These are phyloP conservation scores for Eleginops maclovinus DNA, from an alignment of 2,113 vertebrate species.

Conservation along the genomic window DNA sequence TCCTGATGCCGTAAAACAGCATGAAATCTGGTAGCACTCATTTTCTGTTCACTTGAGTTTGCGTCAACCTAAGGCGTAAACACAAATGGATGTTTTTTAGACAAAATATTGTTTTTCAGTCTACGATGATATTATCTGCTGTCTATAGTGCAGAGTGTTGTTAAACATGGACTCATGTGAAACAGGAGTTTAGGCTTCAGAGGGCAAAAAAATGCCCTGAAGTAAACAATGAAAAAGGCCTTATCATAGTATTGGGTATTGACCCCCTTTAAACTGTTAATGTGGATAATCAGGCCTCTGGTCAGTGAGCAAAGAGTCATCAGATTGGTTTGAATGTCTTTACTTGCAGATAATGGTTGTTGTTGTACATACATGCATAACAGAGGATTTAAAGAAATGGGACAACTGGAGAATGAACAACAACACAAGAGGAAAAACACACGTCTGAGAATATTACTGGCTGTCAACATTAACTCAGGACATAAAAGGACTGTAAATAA, in stretches of 20 bases:
- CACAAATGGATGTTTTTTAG: background rate
- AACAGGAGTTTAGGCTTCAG: conserved; percentile 10
- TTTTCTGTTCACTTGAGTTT: conserved; percentile 8
- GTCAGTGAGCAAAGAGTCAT: too few relatives aligned
- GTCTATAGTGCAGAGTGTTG: background rate
- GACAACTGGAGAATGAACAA: too few relatives aligned
- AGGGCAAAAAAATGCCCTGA: conserved; percentile 10
- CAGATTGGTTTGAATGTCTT: too few relatives aligned
- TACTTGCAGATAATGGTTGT: too few relatives aligned
- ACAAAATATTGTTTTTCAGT: background rate
- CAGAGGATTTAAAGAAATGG: too few relatives aligned
- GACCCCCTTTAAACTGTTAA: too few relatives aligned
- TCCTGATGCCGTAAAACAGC: conserved; percentile 8
- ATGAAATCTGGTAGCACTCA: background rate
- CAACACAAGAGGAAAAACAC: too few relatives aligned
- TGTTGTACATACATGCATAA: too few relatives aligned
- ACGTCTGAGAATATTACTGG: too few relatives aligned
- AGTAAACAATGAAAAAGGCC: background rate
- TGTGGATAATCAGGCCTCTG: too few relatives aligned
- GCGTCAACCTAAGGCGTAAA: conserved; percentile 10
- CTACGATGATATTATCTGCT: conserved; percentile 3
- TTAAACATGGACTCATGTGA: conserved; percentile 13
- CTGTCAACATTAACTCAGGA: too few relatives aligned
- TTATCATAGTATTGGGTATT: background rate
- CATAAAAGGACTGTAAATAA: too few relatives aligned